phyloP scores from a whole-genome alignment of 2,888 invertebrate species.

The Drosophila dives region DNA sequence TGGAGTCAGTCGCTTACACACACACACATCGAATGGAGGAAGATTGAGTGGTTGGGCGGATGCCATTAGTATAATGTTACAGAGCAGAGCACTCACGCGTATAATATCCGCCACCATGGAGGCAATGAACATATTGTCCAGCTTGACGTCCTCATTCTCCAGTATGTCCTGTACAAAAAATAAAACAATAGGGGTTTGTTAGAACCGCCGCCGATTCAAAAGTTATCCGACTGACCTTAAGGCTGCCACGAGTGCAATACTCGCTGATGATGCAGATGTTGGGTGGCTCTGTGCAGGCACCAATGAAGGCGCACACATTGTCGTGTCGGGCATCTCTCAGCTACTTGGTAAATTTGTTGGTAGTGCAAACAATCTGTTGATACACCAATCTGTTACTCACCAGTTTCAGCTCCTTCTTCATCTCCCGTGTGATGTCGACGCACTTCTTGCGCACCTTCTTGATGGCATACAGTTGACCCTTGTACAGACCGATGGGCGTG shows the following conservation, averaged over 20 bases:
- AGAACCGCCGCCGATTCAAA: background rate
- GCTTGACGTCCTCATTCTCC: conserved; percentile 96
- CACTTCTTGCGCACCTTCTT: conserved; percentile 93
- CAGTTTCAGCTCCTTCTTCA: conserved; percentile 96
- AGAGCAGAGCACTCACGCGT: conserved; percentile 88
- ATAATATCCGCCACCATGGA: conserved; percentile 97
- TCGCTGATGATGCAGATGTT: conserved; percentile 95
- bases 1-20: conserved; percentile 10
- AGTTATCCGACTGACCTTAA: conserved; percentile 88
- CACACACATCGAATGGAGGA: background rate
- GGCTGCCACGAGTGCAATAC: conserved; percentile 95
- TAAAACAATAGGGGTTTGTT: conserved; percentile 13
- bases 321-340: conserved; percentile 96
- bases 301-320: conserved; percentile 96
- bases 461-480: conserved; percentile 93
- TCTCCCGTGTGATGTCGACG: conserved; percentile 94
- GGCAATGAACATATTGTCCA: conserved; percentile 98
- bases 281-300: conserved; percentile 95
- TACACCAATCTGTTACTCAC: conserved; percentile 85
- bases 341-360: conserved; percentile 85
- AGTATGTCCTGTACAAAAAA: conserved; percentile 90
- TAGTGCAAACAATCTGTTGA: background rate
- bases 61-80: conserved; percentile 75
- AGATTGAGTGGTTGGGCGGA: conserved; percentile 1
- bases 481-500: conserved; percentile 95